Percentiles rank a stretch among this genome's conserved stretches.
Evolutionary conservation across 2,797 vertebrate genomes (phyloP).

Genomic region (Echiichthys vipera): DNA sequence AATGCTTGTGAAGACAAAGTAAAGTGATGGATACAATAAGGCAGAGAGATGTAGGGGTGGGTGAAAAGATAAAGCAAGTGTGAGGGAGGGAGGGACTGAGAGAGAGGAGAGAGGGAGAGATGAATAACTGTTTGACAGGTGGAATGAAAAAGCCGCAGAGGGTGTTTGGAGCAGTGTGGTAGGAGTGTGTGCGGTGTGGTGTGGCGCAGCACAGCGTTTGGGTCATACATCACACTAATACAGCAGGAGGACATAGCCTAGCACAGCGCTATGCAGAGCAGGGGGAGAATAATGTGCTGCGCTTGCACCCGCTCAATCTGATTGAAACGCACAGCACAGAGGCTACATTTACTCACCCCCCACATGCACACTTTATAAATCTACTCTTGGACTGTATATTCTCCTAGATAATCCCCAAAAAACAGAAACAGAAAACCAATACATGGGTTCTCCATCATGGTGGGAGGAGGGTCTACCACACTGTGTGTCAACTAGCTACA

Average conservation of each 20-base stretch:
- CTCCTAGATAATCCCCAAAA: slow-evolving; percentile 59
- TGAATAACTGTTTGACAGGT: slow-evolving; percentile 82
- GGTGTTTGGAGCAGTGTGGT: slow-evolving; percentile 69
- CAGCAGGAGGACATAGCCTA: slow-evolving; percentile 78
- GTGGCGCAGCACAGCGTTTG: slow-evolving; percentile 67
- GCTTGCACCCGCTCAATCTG: slow-evolving; percentile 82
- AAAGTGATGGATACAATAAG: slow-evolving; percentile 76
- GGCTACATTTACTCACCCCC: slow-evolving; percentile 75
- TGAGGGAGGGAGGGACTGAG: slow-evolving; percentile 54
- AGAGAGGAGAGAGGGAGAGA: slow-evolving; percentile 60
- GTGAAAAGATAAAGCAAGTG: slow-evolving; percentile 72
- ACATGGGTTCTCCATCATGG: slow-evolving; percentile 59
- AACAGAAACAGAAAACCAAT: slow-evolving; percentile 55
- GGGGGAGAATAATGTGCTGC: slow-evolving; percentile 81
- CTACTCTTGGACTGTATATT: slow-evolving; percentile 62
- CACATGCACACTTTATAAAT: slow-evolving; percentile 78
- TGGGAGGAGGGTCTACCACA: slow-evolving; percentile 28
- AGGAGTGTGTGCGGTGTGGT: slow-evolving; percentile 66
- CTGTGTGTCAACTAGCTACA: slow-evolving; percentile 22
- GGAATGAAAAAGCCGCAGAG: slow-evolving; percentile 79
- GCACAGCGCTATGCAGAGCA: slow-evolving; percentile 83
- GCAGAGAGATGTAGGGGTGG: slow-evolving; percentile 65
- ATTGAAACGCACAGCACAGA: slow-evolving; percentile 79
- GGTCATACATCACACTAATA: slow-evolving; percentile 85
- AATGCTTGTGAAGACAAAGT: slow-evolving; percentile 61